Percentiles rank a stretch among this genome's conserved stretches.
phyloP scores from a whole-genome alignment of 2,797 vertebrate genomes.

The Coracias cyanogaster region DNA sequence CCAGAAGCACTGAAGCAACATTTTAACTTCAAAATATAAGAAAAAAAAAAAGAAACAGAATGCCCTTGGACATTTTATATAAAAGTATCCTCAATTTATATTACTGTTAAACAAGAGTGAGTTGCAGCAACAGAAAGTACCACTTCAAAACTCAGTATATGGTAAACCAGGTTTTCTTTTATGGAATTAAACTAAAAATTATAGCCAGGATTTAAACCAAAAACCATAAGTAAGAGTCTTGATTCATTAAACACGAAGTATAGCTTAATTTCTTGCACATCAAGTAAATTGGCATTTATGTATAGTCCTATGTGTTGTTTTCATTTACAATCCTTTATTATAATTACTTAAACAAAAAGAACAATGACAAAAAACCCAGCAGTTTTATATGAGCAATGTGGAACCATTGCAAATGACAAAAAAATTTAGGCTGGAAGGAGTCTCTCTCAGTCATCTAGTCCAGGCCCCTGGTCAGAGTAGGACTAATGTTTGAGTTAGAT shows the following conservation, averaged over 20 bases:
- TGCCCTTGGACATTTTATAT: neutral
- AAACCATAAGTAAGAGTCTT: neutral
- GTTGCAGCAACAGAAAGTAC: neutral
- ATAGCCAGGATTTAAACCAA: neutral
- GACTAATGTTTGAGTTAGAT: neutral
- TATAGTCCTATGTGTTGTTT: neutral
- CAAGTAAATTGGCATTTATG: neutral
- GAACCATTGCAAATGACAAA: neutral
- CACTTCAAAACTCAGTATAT: neutral
- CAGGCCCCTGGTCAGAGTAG: neutral
- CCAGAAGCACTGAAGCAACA: neutral
- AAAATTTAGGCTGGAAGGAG: neutral
- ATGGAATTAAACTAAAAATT: neutral
- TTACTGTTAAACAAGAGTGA: neutral
- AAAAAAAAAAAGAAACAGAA: neutral
- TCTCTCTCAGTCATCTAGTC: neutral
- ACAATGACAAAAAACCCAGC: rapidly evolving
- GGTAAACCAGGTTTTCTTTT: neutral
- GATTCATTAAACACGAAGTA: neutral
- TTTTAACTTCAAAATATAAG: neutral
- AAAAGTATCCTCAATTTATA: neutral
- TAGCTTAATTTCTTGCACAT: neutral
- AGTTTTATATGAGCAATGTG: neutral
- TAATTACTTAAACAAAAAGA: neutral
- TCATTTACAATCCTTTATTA: neutral